Base-by-base conservation (phyloP, 2,797 vertebrate genomes). In the Falco novaeseelandiae region DNA sequence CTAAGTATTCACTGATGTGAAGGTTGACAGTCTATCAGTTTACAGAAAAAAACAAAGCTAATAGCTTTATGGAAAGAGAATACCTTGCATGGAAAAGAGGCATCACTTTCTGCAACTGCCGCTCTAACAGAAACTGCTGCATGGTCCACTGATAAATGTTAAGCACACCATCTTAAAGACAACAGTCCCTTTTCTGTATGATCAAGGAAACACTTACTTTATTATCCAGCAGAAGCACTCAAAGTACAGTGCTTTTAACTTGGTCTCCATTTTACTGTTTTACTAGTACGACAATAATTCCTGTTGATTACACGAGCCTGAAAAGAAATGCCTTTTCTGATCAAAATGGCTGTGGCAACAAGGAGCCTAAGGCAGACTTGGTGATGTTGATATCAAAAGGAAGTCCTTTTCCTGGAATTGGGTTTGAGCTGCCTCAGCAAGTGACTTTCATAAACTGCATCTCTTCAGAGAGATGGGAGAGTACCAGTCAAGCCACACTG, bases 341-440 rank as follows among this genome's bases (percentile, higher is more conserved):
- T 93, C 76, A 87, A 94, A 97, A 96, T 94, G 76, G 34, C 79
- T 87, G 40, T 89, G 84, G 70, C 65, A 91, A 95, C 79, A 89
- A 88, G 79, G 30, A 90, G 52, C 91, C 87, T 90, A 80, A 96
- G 91, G 84, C 79, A 94, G 82, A 65, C 54, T 86, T 76, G 42
- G 76, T 61, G 92, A 94, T 55, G 69, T 38, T 87, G 71, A 51
- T 92, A 91, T 83, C 73, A 95, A 95, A 96, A 91, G 58, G 42
- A 95, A 91, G 82, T 73, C 51, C 76, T 94, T 94, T 93, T 73
- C 70, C 78, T 61, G 51, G 89, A 91, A 91, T 2, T 83, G 58
- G 14, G 42, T 88, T 93, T 94, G 79, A 95, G 72, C 84, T 95
- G 54, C 70, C 84, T 96, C 89, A 96, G 76, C 84, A 94, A 95